Evolutionary conservation across 2,888 invertebrate genomes (phyloP), one percentile per base, ranked within the genome.

Genomic region (Cyaniris semiargus): DNA sequence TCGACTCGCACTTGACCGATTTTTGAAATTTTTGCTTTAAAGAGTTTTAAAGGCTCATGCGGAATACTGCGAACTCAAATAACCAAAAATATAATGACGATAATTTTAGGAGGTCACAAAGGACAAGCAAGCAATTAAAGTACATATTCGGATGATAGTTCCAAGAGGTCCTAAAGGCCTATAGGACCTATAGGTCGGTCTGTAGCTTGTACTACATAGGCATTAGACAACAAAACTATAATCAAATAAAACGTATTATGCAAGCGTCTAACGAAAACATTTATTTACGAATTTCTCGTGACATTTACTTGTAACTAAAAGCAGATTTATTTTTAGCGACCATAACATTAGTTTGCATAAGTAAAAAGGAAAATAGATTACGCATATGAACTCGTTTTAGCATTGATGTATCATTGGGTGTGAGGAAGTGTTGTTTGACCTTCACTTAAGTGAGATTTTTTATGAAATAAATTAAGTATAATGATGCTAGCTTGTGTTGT

Each of bases 301-400:
- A 71, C 71, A 71, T 71, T 71, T 71, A 44, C 38, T 71, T 7
- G 44, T 0, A 21, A 34, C 70, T 34, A 34, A 70, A 70, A 70
- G 10, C 44, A 38, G 71, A 71, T 71, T 71, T 71, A 44, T 71
- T 71, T 71, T 71, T 38, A 71, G 71, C n/a, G n/a, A 10, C 71
- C 8, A 71, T 38, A 38, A 38, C 7, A 71, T 71, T 71, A 44
- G 71, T 44, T 71, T 71, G 71, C 71, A 71, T 72, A 72, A 23
- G 21, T 72, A 72, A 48, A 72, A 23, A 23, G 48, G 44, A 48
- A 72, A 72, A 72, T 72, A 72, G 72, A 48, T 72, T 72, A 48
- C 72, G 72, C 48, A 72, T 44, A 21, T 23, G 23, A 72, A 72
- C 72, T 72, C 13, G 44, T 72, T 72, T 72, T 72, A 44, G 48